Conservation (phyloP, 2,113 vertebrate genomes). For the Ciconia maguari region DNA sequence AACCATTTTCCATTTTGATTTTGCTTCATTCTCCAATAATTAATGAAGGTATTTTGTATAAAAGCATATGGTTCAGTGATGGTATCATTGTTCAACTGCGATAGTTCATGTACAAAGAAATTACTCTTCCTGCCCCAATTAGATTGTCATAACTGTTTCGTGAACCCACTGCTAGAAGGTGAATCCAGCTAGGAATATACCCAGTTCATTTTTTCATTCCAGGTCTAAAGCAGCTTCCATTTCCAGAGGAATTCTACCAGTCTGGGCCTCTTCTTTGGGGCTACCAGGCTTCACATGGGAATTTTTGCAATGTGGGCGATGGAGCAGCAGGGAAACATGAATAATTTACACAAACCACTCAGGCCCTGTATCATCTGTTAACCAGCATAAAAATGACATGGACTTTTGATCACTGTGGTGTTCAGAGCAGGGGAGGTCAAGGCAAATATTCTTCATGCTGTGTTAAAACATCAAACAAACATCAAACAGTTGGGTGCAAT, state of each 20-base stretch:
- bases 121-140: neutral
- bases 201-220: neutral
- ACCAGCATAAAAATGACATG: neutral
- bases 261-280: neutral
- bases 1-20: neutral
- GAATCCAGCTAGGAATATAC: neutral
- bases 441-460: neutral
- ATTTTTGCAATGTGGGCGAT: neutral
- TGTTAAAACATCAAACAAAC: neutral
- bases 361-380: neutral
- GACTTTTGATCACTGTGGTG: neutral
- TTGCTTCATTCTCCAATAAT: neutral
- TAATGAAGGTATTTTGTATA: neutral
- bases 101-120: neutral
- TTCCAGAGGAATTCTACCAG: neutral
- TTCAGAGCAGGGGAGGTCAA: neutral
- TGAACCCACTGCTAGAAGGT: neutral
- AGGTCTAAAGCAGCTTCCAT: neutral
- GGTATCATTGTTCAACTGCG: neutral
- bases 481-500: neutral
- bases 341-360: neutral
- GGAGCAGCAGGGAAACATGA: neutral
- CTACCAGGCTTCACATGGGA: neutral
- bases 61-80: neutral
- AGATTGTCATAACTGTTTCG: neutral